Evolutionary conservation across 2,888 invertebrate genomes (phyloP).

Genomic region (Asteroscopus sphinx): DNA sequence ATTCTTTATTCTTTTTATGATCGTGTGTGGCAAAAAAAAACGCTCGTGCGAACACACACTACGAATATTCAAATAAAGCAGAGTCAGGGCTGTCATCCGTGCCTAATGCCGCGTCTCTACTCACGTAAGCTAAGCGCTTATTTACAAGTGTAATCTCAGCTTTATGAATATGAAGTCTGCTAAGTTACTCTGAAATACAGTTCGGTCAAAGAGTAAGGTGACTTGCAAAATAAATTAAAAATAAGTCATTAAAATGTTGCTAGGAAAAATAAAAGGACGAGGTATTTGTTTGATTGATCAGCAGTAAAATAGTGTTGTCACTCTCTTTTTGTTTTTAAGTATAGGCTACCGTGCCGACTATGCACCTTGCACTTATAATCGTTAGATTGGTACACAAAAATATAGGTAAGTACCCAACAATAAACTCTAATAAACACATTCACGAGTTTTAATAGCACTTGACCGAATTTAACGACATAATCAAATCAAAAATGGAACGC

Average conservation of each 20-base stretch:
- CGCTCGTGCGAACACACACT: too few relatives aligned
- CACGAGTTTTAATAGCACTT: conserved; percentile 25
- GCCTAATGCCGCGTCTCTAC: conserved; percentile 29
- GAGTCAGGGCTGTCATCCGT: conserved; percentile 17
- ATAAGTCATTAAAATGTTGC: conserved; percentile 5
- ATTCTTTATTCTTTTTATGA: too few relatives aligned
- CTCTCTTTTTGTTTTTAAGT: too few relatives aligned
- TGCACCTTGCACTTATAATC: too few relatives aligned
- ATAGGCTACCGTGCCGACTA: too few relatives aligned
- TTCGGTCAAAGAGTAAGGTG: conserved; percentile 10
- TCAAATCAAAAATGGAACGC: conserved; percentile 48
- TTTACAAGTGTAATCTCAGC: conserved; percentile 60
- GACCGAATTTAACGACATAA: conserved; percentile 37
- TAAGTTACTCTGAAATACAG: conserved; percentile 18
- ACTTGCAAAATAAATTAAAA: not conserved
- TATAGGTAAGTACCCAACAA: too few relatives aligned
- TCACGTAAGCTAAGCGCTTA: conserved; percentile 42
- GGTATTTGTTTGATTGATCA: too few relatives aligned
- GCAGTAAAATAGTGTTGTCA: too few relatives aligned
- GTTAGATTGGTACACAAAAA: too few relatives aligned
- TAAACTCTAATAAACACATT: conserved; percentile 16
- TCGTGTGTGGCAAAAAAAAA: too few relatives aligned
- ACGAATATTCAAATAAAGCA: conserved; percentile 6
- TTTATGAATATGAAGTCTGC: conserved; percentile 52
- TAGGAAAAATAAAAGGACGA: too few relatives aligned